These are phyloP conservation scores for Oryzias sinensis DNA, from an alignment of 2,797 vertebrate species.

Conservation along the genomic window DNA sequence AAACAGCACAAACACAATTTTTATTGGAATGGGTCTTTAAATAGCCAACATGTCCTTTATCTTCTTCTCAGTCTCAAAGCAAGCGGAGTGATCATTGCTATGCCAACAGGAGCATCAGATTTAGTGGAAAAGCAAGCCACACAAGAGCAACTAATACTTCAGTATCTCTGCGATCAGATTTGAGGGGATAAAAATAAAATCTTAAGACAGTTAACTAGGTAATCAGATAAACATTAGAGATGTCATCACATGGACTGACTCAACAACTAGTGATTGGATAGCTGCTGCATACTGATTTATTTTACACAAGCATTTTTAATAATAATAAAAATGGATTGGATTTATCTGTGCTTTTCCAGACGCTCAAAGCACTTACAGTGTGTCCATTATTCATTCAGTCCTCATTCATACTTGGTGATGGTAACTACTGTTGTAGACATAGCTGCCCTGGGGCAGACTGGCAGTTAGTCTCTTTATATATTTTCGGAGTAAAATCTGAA, in stretches of 20 bases:
- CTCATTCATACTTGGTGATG: no score
- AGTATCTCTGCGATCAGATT: constrained; percentile 53
- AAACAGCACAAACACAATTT: no score
- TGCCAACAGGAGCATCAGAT: constrained; percentile 49
- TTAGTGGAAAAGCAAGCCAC: constrained; percentile 59
- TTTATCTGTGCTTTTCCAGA: no score
- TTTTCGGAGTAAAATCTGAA: constrained; percentile 1
- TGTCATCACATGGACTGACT: constrained; percentile 12
- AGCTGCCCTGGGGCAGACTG: background rate
- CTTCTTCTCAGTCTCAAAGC: constrained; percentile 25
- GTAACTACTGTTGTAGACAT: no score
- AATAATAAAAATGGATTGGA: background rate
- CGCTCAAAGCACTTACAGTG: no score
- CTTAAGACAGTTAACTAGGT: constrained; percentile 35
- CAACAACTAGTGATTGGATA: background rate
- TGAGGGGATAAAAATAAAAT: constrained; percentile 50
- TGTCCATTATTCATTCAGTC: no score
- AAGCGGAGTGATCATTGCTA: constrained; percentile 10
- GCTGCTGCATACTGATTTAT: constrained; percentile 1
- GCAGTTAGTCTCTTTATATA: constrained; percentile 1
- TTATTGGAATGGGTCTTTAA: no score
- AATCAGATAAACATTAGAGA: constrained; percentile 29
- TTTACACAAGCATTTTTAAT: background rate
- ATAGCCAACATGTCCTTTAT: constrained; percentile 2
- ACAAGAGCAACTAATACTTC: constrained; percentile 32